Evolutionary conservation across 2,797 vertebrate species (phyloP), one percentile per base, ranked within the genome.

Genomic region (Gallinago stenura): DNA sequence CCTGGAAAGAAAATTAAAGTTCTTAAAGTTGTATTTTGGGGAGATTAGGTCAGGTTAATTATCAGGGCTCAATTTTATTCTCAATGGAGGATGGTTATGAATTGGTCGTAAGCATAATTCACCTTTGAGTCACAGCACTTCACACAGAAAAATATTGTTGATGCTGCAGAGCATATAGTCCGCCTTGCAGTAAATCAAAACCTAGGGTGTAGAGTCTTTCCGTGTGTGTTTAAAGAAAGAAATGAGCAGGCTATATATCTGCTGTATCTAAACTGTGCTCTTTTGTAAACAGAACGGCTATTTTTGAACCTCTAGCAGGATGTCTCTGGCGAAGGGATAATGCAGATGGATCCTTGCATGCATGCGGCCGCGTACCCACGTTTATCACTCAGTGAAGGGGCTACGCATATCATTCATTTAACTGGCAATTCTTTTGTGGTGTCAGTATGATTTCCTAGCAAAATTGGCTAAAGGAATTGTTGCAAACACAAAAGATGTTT

Each of bases 381-480:
- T 87, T 91, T 87, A 31, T 95, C 25, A 1, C 90, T 60, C 7
- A 0, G 80, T 26, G 89, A 94, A 91, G 91, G 83, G 70, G 48
- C 80, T 61, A 8, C 11, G 71, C 16, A 1, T 83, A 25, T 75
- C 75, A 15, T 87, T 95, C 81, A 22, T 92, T 87, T 90, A n/a
- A 64, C 77, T 85, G 83, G 90, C 78, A 89, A 73, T 89, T 96
- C 95, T 93, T 90, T 69, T 85, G 53, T 92, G 73, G 83, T 64
- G 53, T 79, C 80, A 77, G 35, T 76, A 94, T 87, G 33, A 60
- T 95, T 93, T 94, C 86, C 82, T 70, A 83, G 60, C 75, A 73
- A 92, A 96, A 95, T 25, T 50, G 83, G 86, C 88, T 94, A 37
- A 90, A 97, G 93, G 61, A 94, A 96, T 96, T 97, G 71, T 89